These are phyloP conservation scores for Bicyclus anynana DNA, from an alignment of 1,140 invertebrate species.

Conservation along the genomic window DNA sequence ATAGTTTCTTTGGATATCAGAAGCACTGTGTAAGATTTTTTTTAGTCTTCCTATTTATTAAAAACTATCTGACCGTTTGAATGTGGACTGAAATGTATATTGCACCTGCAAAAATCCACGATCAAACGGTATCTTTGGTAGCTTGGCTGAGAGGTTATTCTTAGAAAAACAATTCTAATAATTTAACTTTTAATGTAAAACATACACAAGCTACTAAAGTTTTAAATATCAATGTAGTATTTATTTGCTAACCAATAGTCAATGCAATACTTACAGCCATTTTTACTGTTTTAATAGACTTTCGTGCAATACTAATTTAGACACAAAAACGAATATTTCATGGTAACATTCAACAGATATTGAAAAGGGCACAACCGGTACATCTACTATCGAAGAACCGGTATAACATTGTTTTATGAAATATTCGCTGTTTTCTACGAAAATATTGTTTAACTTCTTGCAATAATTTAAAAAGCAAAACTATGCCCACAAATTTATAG, in stretches of 20 bases:
- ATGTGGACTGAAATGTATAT: constrained; percentile 28
- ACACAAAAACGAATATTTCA: constrained; percentile 17
- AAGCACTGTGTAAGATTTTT: constrained; percentile 63
- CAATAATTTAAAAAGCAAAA: constrained; percentile 3
- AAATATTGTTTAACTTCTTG: constrained; percentile 16
- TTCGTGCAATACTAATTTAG: constrained; percentile 1
- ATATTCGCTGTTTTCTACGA: constrained; percentile 14
- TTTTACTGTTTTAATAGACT: constrained; percentile 8
- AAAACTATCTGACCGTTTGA: constrained; percentile 37
- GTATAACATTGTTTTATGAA: constrained; percentile 5
- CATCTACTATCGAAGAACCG: not conserved
- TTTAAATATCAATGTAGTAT: constrained; percentile 11
- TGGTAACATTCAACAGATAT: constrained; percentile 1
- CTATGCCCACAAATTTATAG: constrained; percentile 9
- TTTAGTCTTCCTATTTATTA: constrained; percentile 29
- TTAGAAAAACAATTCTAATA: not conserved
- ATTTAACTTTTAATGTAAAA: not conserved
- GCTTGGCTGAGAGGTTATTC: constrained; percentile 12
- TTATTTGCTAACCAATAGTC: constrained; percentile 8
- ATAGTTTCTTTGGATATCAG: constrained; percentile 64
- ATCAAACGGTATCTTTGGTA: constrained; percentile 24
- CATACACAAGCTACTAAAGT: constrained; percentile 21
- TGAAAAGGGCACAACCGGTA: not conserved
- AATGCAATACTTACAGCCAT: constrained; percentile 14
- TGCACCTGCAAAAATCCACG: constrained; percentile 16